Conservation (phyloP, 2,888 invertebrate species). For the Agrilus biguttatus region DNA sequence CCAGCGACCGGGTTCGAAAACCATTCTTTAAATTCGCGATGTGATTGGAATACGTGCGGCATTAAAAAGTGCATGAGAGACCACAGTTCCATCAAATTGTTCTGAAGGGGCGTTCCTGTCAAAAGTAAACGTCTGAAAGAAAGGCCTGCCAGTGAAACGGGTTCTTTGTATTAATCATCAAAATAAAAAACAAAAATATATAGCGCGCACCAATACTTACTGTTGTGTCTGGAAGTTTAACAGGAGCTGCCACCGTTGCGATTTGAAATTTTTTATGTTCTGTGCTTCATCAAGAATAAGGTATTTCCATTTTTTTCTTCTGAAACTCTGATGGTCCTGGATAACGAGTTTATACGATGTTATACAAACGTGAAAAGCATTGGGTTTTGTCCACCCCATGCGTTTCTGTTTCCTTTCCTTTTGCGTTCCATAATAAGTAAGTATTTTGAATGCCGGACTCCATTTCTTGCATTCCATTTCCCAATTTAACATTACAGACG, state of each 20-base stretch:
- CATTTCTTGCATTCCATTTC: conserved; percentile 99
- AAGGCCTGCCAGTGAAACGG: conserved; percentile 10
- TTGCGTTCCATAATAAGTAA: conserved; percentile 94
- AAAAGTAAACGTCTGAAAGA: conserved; percentile 63
- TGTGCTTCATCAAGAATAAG: conserved; percentile 97
- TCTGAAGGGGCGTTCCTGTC: conserved; percentile 92
- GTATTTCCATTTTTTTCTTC: conserved; percentile 96
- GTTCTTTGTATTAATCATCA: conserved; percentile 6
- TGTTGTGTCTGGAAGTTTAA: conserved; percentile 87
- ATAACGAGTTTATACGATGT: conserved; percentile 96
- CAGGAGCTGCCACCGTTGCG: conserved; percentile 94
- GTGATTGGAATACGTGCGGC: conserved; percentile 93
- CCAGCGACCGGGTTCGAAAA: conserved; percentile 94
- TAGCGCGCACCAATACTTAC: conserved; percentile 33
- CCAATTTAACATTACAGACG: conserved; percentile 99
- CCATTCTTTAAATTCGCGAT: conserved; percentile 96
- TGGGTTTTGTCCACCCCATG: conserved; percentile 95
- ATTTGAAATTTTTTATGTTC: conserved; percentile 99
- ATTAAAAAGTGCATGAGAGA: conserved; percentile 96
- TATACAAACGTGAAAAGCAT: conserved; percentile 96
- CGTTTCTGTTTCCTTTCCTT: conserved; percentile 88
- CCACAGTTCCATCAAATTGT: conserved; percentile 94
- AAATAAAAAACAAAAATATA: conserved; percentile 6
- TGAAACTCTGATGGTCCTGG: conserved; percentile 95
- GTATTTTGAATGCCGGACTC: conserved; percentile 98